Base-by-base conservation (phyloP, 2,888 invertebrate species). In the Nomada lathburiana region DNA sequence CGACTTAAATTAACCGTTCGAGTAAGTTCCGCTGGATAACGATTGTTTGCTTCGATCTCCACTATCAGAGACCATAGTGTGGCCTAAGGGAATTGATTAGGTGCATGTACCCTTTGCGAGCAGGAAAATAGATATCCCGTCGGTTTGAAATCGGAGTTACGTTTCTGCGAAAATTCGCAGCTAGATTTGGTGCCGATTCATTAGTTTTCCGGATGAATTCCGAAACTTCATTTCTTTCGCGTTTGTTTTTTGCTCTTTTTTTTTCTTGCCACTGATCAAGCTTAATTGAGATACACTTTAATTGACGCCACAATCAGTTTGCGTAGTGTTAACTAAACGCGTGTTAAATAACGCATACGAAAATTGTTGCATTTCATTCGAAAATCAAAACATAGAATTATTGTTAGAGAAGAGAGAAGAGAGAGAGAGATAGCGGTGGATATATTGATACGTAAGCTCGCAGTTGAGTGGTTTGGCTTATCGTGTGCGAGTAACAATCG, bases 1-100 rank as follows among this genome's bases (percentile, higher is more conserved):
- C 90, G 53, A 91, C 90, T 89, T 92, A 92, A 92, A n/a, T 60
- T n/a, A 69, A 72, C 67, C 13, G 59, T 44, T 44, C 74, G 75
- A 72, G 82, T 83, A 83, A 73, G 82, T 72, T 52, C 67, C 60
- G 79, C 36, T 73, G 77, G 77, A 65, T 88, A 76, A 83, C 70
- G 67, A 76, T 76, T 60, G 76, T 85, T 82, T 67, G 84, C 84
- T 86, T 88, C 67, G 76, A 84, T 82, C 68, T 75, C 64, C 62
- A 81, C 36, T 78, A 70, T 84, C 76, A 67, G 75, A 78, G 83
- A 79, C 70, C 76, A 80, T 83, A 70, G 77, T 81, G 85, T 82
- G 89, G 89, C 89, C 89, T 89, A 89, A 89, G 81, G 85, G 62
- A 89, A 86, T 85, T 85, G 81, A 69, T 85, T 73, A 81, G 72